Evolutionary conservation across 2,113 vertebrate genomes (phyloP).

Genomic region (Forbesichthys agassizii): DNA sequence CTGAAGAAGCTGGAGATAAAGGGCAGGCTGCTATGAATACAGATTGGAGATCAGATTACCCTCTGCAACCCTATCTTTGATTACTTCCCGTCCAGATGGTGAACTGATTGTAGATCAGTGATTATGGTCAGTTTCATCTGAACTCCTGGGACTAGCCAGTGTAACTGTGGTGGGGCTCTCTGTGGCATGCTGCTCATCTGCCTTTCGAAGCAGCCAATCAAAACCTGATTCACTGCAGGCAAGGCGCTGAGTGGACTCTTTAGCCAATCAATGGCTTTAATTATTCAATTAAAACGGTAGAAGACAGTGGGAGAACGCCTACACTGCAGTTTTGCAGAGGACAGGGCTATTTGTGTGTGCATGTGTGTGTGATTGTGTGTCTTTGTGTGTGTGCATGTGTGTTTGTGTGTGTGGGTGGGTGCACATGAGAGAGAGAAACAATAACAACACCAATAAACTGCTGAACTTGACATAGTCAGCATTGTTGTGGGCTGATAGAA

Average conservation of each 20-base stretch:
- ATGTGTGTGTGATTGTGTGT: conserved; percentile 20
- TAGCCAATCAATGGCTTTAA: conserved; percentile 71
- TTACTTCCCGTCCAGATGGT: conserved; percentile 52
- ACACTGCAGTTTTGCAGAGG: conserved; percentile 34
- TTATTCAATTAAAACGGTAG: conserved; percentile 71
- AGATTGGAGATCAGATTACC: conserved; percentile 57
- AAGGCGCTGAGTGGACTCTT: conserved; percentile 67
- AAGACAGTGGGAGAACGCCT: conserved; percentile 46
- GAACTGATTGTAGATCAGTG: conserved; percentile 57
- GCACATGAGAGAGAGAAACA: not conserved
- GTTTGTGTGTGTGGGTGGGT: not conserved
- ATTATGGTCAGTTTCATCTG: conserved; percentile 55
- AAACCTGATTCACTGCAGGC: conserved; percentile 51
- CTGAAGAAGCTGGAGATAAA: conserved; percentile 11
- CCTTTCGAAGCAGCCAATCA: conserved; percentile 57
- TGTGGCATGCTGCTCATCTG: conserved; percentile 31
- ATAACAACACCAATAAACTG: conserved; percentile 13
- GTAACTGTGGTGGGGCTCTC: conserved; percentile 38
- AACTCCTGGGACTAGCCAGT: conserved; percentile 25
- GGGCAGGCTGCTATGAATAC: conserved; percentile 34
- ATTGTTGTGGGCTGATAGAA: conserved; percentile 11
- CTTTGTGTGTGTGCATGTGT: conserved; percentile 15
- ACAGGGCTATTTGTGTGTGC: conserved; percentile 11
- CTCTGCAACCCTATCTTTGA: conserved; percentile 40
- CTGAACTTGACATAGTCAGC: conserved; percentile 27